Evolutionary conservation across 2,113 vertebrate species (phyloP), one percentile per base, ranked within the genome.

Genomic region (Chionomys nivalis): DNA sequence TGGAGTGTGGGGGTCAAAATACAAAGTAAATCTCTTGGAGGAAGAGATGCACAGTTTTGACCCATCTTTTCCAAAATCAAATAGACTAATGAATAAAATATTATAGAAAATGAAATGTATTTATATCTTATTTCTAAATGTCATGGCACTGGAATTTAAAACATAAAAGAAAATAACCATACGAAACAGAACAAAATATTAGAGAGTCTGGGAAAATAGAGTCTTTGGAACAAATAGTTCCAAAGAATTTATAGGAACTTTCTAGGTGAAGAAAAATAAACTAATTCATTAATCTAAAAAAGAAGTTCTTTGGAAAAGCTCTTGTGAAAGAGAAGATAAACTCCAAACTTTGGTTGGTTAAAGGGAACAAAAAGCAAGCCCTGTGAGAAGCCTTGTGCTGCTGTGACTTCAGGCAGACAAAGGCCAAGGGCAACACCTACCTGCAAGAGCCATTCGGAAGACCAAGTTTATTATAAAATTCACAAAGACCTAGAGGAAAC

Each of bases 401-500:
- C 81, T 58, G 7, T 82, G 77, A 72, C 36, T 49, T 2, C 7
- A 73, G 79, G 76, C 88, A 77, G 72, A 19, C 42, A 65, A 83
- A 49, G 86, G 55, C 13, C 47, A 36, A 96, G 39, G 24, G 14
- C 2, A 87, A 73, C 55, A 3, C 19, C 24, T 58, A 83, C 8
- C 33, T 82, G 36, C 63, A 33, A 85, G 39, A 79, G 31, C 19
- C 36, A 90, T n/a, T 47, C 44, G 47, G 76, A 52, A 89, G 19
- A 66, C 61, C 68, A 21, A 90, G 44, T 82, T 96, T 73, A 68
- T 39, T 94, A 68, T 42, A 86, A 96, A 94, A 93, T 42, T 89
- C 52, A 92, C 72, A 90, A 77, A 93, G 76, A 91, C 76, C 58
- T 92, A 42, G 7, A 95, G 89, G 82, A 95, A 97, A 90, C 4